These are phyloP conservation scores for Machimus atricapillus DNA, from an alignment of 2,888 invertebrate genomes.

Conservation along the genomic window DNA sequence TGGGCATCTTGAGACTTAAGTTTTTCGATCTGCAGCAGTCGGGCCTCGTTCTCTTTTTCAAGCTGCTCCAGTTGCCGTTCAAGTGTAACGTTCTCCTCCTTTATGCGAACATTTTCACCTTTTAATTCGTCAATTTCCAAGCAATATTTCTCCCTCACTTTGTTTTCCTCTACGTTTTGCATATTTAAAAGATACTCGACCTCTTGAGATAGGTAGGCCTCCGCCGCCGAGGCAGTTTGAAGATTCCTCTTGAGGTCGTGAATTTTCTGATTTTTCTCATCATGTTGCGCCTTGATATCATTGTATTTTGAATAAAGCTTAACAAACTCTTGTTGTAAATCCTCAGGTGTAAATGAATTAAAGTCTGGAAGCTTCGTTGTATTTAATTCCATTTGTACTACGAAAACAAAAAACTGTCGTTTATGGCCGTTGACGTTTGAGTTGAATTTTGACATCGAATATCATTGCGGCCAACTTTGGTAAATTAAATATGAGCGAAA, in stretches of 20 bases:
- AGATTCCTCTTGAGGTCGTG: conserved; percentile 57
- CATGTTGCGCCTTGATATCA: conserved; percentile 52
- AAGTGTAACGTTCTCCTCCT: neutral
- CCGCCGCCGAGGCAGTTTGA: conserved; percentile 56
- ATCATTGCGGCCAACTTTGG: neutral
- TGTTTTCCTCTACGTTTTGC: conserved; percentile 25
- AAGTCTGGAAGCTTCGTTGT: conserved; percentile 48
- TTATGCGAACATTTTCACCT: conserved; percentile 6
- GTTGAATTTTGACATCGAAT: neutral
- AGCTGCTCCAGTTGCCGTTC: conserved; percentile 24
- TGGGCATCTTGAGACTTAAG: neutral
- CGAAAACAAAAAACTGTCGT: neutral
- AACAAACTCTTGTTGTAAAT: conserved; percentile 57
- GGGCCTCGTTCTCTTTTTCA: neutral
- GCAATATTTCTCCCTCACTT: conserved; percentile 18
- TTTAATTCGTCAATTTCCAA: conserved; percentile 44
- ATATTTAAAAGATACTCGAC: conserved; percentile 51
- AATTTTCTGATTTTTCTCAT: conserved; percentile 57
- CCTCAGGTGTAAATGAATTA: conserved; percentile 50
- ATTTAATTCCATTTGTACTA: conserved; percentile 50
- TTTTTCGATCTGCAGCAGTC: neutral
- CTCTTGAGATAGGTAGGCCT: conserved; percentile 56
- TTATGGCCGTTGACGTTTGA: neutral
- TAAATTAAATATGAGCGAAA: neutral
- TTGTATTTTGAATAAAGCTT: conserved; percentile 53